These are phyloP conservation scores for Caenorhabditis latens DNA, from an alignment of 1,140 invertebrate species.

Conservation along the genomic window DNA sequence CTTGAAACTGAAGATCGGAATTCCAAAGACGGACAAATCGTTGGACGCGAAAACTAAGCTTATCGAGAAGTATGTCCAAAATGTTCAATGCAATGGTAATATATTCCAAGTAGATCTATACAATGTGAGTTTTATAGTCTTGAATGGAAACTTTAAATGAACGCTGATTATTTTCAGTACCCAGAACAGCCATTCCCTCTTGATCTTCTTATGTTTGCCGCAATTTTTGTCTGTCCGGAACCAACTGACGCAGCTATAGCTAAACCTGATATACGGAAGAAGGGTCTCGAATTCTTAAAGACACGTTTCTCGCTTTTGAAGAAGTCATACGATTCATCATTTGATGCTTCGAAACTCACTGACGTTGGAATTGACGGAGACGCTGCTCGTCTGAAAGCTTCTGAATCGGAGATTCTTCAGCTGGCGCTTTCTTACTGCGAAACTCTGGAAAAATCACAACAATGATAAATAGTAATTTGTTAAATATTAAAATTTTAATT, in stretches of 20 bases:
- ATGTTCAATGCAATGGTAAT: slow-evolving; percentile 19
- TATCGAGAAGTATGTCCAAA: slow-evolving; percentile 15
- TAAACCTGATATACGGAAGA: neutral
- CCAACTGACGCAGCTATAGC: neutral
- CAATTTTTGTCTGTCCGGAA: neutral
- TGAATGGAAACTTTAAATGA: neutral
- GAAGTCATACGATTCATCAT: slow-evolving; percentile 9
- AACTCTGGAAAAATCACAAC: neutral
- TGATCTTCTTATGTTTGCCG: slow-evolving; percentile 16
- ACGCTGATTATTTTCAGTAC: neutral
- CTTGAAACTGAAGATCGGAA: slow-evolving; percentile 55
- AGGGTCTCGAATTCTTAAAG: slow-evolving; percentile 34
- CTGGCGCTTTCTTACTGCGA: slow-evolving; percentile 8
- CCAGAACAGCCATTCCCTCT: slow-evolving; percentile 30
- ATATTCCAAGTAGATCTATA: slow-evolving; percentile 21
- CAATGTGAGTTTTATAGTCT: neutral
- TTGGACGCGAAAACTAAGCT: slow-evolving; percentile 12
- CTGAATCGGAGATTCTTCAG: neutral
- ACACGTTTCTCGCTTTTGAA: slow-evolving; percentile 17
- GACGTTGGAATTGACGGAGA: slow-evolving; percentile 42
- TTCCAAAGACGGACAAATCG: slow-evolving; percentile 42
- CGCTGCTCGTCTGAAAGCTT: slow-evolving; percentile 7
- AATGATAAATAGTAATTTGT: neutral
- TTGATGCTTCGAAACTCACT: slow-evolving; percentile 19
- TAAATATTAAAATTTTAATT: neutral